Percentiles rank a stretch among this genome's conserved stretches.
Conservation (phyloP, 2,888 invertebrate genomes). For the Brachypalpus laphriformis region DNA sequence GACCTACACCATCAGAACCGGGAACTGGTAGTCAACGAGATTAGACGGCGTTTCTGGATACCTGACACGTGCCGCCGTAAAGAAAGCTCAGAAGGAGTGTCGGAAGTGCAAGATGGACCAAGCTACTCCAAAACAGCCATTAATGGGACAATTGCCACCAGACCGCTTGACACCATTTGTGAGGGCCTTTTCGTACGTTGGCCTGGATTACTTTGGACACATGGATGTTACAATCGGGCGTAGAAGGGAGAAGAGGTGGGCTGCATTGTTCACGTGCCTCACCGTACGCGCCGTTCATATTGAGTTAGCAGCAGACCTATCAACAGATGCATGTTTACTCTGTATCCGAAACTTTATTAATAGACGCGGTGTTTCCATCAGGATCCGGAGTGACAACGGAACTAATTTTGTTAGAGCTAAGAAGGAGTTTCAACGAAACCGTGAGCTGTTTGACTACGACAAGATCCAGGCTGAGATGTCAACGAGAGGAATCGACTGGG, state of each 20-base stretch:
- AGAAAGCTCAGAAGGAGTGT: no score
- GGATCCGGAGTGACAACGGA: no score
- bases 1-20: no score
- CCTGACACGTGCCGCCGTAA: no score
- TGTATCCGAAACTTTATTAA: background rate
- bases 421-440: background rate
- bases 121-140: background rate
- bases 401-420: background rate
- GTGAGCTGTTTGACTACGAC: background rate
- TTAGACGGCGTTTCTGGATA: no score
- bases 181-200: background rate
- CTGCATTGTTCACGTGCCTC: no score
- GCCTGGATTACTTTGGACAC: background rate
- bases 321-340: no score
- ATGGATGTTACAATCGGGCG: background rate
- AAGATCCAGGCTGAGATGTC: background rate
- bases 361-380: background rate
- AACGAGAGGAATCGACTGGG: no score
- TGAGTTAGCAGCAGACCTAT: background rate
- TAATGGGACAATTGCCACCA: conserved; percentile 1
- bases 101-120: no score
- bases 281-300: background rate
- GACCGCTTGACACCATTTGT: background rate
- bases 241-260: background rate
- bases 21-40: no score